Percentiles rank a stretch among this genome's conserved stretches.
phyloP scores from a whole-genome alignment of 2,797 vertebrate genomes.

The Spea hammondii region DNA sequence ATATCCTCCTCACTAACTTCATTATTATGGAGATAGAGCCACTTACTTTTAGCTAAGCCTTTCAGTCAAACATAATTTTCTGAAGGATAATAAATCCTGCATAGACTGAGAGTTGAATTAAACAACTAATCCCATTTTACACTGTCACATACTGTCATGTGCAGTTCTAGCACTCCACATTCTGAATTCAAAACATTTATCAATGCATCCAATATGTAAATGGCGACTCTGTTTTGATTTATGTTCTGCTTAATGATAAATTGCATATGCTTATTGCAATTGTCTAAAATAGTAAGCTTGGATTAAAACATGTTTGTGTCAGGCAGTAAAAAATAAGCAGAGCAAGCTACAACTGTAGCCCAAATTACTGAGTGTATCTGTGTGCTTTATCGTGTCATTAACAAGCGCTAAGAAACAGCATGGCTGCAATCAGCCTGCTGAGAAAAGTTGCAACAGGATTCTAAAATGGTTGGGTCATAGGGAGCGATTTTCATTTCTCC shows the following conservation, averaged over 20 bases:
- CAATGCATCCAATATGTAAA: conserved; percentile 20
- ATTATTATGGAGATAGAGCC: conserved; percentile 45
- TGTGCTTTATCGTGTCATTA: conserved; percentile 36
- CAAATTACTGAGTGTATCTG: conserved; percentile 14
- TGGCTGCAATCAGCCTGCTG: conserved; percentile 9
- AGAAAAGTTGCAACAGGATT: background rate
- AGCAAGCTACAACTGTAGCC: conserved; percentile 21
- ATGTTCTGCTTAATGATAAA: conserved; percentile 37
- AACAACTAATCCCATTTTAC: conserved; percentile 44
- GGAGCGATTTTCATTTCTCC: background rate
- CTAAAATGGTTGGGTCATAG: background rate
- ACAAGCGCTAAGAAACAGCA: conserved; percentile 13
- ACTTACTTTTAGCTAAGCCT: conserved; percentile 48
- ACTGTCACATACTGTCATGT: conserved; percentile 43
- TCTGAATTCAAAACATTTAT: conserved; percentile 32
- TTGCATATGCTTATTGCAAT: conserved; percentile 36
- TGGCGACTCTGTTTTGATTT: conserved; percentile 19
- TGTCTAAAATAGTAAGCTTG: conserved; percentile 1
- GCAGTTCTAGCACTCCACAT: conserved; percentile 9
- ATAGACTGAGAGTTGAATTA: conserved; percentile 44
- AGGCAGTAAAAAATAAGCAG: conserved; percentile 10
- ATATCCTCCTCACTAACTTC: conserved; percentile 39
- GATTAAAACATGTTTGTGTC: background rate
- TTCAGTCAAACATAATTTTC: conserved; percentile 51
- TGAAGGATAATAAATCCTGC: conserved; percentile 44